Base-by-base conservation (phyloP, 2,888 invertebrate genomes). In the Ptilodon capucinus region DNA sequence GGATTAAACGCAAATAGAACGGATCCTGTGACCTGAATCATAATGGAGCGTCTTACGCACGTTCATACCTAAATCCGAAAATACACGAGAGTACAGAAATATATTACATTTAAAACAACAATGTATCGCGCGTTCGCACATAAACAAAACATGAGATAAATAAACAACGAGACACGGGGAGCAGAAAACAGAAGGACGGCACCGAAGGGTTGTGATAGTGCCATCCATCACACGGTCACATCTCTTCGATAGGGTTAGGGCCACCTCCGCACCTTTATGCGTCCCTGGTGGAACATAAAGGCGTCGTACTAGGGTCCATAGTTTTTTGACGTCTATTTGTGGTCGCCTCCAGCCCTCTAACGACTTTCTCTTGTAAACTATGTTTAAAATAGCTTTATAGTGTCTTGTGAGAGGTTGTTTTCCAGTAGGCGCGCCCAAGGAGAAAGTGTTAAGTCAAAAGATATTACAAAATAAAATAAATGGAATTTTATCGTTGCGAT, bases 291-390 rank as follows among this genome's bases (percentile, higher is more conserved):
- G 67, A 74, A 84, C 75, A 86, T 90, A 90, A 89, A 83, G 77
- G 80, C 82, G 77, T 83, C 75, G 78, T 79, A 78, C 79, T 73
- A 76, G 74, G 76, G 77, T 79, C 84, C 84, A 87, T 81, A 86
- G 84, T 88, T 88, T 88, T 91, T 89, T 90, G 87, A 86, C 89
- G 83, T 89, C 88, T 89, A 91, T 90, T 89, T 91, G 90, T 86
- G 90, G 90, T 89, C 81, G 82, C 76, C 74, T 77, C 71, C 76
- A 72, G 78, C 75, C 81, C 84, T 80, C 80, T 86, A 87, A 87
- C 86, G 84, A 80, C 81, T 74, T 64, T 60, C 67, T 72, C 77
- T 75, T 70, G 64, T 75, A 72, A 74, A 74, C 74, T 74, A 74
- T 65, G 51, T 50, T 57, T 47, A 55, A 63, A 66, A 65, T 63